These are phyloP conservation scores for Trissolcus basalis DNA, from an alignment of 1,140 invertebrate species.

Conservation along the genomic window DNA sequence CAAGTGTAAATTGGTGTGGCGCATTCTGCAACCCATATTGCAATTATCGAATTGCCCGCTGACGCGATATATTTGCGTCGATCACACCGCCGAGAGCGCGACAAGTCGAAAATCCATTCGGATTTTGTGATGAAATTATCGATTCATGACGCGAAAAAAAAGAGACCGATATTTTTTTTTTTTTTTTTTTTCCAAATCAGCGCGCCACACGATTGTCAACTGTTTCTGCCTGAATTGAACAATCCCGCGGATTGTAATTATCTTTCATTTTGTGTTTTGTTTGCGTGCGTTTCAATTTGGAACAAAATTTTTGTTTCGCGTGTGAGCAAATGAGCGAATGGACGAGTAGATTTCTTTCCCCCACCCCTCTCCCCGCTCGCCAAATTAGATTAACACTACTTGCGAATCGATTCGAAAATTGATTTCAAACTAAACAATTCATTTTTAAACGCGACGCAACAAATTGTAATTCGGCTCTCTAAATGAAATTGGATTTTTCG, in stretches of 20 bases:
- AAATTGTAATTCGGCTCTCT: neutral
- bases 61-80: conserved; percentile 34
- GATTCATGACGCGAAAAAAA: conserved; percentile 42
- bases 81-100: conserved; percentile 33
- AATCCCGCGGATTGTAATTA: conserved; percentile 39
- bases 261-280: conserved; percentile 30
- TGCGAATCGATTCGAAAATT: neutral
- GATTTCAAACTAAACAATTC: conserved; percentile 16
- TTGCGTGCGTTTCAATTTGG: conserved; percentile 26
- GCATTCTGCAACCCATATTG: conserved; percentile 26
- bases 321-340: neutral
- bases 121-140: conserved; percentile 45
- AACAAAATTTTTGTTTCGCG: conserved; percentile 7
- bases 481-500: neutral
- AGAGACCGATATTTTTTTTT: conserved; percentile 30
- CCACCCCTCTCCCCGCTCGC: neutral
- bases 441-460: conserved; percentile 3
- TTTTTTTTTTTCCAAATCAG: conserved; percentile 48
- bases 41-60: conserved; percentile 40
- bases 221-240: conserved; percentile 36
- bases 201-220: conserved; percentile 24
- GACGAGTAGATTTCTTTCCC: too few species aligned
- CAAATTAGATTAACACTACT: neutral
- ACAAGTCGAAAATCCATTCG: conserved; percentile 42
- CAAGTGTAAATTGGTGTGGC: conserved; percentile 11